Base-by-base conservation (phyloP, 2,797 vertebrate genomes). In the Steatocranus sp. region DNA sequence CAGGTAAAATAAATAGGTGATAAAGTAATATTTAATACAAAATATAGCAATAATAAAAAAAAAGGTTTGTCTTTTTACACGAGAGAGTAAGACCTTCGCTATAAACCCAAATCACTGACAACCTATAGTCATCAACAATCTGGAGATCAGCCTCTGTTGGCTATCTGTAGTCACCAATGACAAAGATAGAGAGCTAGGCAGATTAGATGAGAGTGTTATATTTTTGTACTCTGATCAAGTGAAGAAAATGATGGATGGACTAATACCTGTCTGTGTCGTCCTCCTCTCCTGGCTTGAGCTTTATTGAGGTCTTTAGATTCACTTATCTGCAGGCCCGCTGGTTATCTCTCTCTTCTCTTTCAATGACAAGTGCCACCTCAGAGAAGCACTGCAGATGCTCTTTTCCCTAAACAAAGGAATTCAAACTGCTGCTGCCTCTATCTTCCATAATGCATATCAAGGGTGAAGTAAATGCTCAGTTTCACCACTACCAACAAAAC, bases 261-360 rank as follows among this genome's bases (percentile, higher is more conserved):
- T 93, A 94, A 96, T 96, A 96, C 93, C 85, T 89, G 54, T 83
- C 87, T 74, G 83, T 75, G n/a, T 87, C 86, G 81, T 88, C 81
- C 83, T 82, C 77, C 91, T 91, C 86, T 91, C 77, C 82, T 53
- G 83, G 82, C 91, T 89, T 23, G 5, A 76, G 87, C 89, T 93
- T 94, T 95, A 94, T 94, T 94, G 93, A 92, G 89, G 92, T 93
- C 92, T 95, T 94, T 93, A 93, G 94, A 95, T 95, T 95, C 93
- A 94, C 94, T 95, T 95, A 95, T 94, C 93, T 91, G 76, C 83
- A 81, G 88, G 74, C 84, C 93, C 86, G 79, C 73, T 68, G 91
- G 92, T 94, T 91, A 92, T 94, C 89, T 79, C 90, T 85, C 91
- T 81, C 82, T 54, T 84, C 84, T 83, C 89, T 80, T 91, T 89